Base-by-base conservation (phyloP, 2,888 invertebrate genomes). In the Plebejus melissa region DNA sequence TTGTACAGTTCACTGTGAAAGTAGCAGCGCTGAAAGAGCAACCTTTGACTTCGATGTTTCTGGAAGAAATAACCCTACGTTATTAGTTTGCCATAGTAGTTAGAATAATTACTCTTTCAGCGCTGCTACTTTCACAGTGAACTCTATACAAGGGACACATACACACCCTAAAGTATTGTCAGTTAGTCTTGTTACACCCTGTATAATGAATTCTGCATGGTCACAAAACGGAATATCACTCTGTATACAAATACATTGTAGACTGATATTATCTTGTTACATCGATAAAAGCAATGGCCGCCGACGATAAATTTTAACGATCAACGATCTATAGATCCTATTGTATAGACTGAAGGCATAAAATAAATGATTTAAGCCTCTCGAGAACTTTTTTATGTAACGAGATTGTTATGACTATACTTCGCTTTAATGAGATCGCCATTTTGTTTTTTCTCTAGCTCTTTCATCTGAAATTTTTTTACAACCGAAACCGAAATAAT, bases 351-450 rank as follows among this genome's bases (percentile, higher is more conserved):
- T 70, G 41, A 70, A 41, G 70, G 41, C 70, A 70, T 70, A 70
- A 70, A 70, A 70, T 70, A 70, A 70, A 70, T 70, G 70, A 70
- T 70, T 41, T 70, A 41, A 41, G 38, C 38, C 38, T 41, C 69
- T 41, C 28, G 38, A 70, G 70, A 70, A 41, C 41, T 69, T 69
- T 69, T 69, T 69, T 69, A 69, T 69, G 69, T n/a, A 2, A 41
- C 4, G 41, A 70, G 22, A 70, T 41, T 70, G 70, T 70, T 70
- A 65, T 65, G 32, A 36, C 65, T 32, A 13, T 32, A 65, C 32
- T 65, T 36, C 65, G 36, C 4, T 36, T 4, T 65, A 65, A 65
- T 36, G 32, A n/a, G 22, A 3, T 32, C 32, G 36, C 65, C 65
- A 36, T 65, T 32, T 65, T 36, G 65, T 65, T 32, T 65, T 65